Base-by-base conservation (phyloP, 2,113 vertebrate genomes). In the Nothobranchius kuhntae region DNA sequence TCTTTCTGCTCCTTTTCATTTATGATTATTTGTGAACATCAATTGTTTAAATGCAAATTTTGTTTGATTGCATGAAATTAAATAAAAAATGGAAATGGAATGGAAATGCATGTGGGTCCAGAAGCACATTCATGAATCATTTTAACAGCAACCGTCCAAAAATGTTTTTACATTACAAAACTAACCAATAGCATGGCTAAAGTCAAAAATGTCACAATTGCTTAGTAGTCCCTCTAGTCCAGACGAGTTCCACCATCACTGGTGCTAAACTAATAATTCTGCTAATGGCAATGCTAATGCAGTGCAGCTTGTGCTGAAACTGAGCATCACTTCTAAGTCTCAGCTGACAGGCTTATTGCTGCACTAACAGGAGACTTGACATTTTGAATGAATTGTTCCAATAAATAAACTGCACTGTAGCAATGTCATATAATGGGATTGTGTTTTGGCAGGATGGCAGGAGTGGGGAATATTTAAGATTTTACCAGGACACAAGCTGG, bases 281-380 rank as follows among this genome's bases (percentile, higher is more conserved):
- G 70, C 65, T 75, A 54, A 9, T 38, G 36, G 4, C 7, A 38
- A 38, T 40, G 38, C 38, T 40, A 81, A 83, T 87, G 72, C 79
- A 65, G 65, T 81, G 83, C 88, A 88, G 88, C 77, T 87, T 85
- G 77, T 67, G 61, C 68, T 48, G 67, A 81, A 77, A 69, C 63
- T 17, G 52, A 60, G 73, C 67, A 42, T 58, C 54, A 44, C 77
- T 80, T 21, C 48, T 77, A 86, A 86, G 80, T 82, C 85, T 79
- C 86, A 78, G 59, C 77, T 17, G 73, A 66, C 61, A 52, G 68
- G 71, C 71, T 84, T 86, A 86, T 89, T 81, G 84, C 86, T 80
- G 78, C 79, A 63, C 75, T 78, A 82, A 87, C 89, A 84, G 78
- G 86, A 87, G 89, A 83, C 73, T 40, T 88, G 87, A 83, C 87